Percentiles rank a stretch among this genome's conserved stretches.
phyloP scores from a whole-genome alignment of 2,888 invertebrate species.

The Drosophila borealis region DNA sequence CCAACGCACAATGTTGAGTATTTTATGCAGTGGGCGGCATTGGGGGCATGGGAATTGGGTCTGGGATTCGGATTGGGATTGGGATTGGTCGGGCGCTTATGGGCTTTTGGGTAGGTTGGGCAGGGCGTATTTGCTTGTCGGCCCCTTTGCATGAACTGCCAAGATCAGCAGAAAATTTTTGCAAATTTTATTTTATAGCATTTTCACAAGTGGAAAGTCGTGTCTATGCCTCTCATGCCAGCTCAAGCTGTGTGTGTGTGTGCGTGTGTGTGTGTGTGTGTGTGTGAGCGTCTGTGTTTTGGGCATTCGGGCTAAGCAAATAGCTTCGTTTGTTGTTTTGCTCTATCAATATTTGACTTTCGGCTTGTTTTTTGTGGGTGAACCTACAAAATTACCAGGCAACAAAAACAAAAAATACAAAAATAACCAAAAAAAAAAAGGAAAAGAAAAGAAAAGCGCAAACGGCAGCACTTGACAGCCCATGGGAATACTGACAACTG shows the following conservation, averaged over 20 bases:
- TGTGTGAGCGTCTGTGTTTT: conserved; percentile 33
- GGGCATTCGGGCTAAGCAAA: conserved; percentile 74
- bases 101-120: not conserved
- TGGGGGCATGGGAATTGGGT: conserved; percentile 11
- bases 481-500: conserved; percentile 54
- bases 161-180: conserved; percentile 82
- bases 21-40: conserved; percentile 67
- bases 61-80: conserved; percentile 12
- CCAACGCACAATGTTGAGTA: conserved; percentile 25
- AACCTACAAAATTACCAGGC: conserved; percentile 73
- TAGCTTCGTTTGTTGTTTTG: conserved; percentile 80
- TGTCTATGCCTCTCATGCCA: conserved; percentile 54
- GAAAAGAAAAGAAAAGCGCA: conserved; percentile 43
- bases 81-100: conserved; percentile 1
- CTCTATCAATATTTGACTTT: conserved; percentile 79
- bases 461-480: conserved; percentile 56
- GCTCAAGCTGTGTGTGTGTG: not conserved
- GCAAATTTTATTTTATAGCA: conserved; percentile 81
- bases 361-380: conserved; percentile 73
- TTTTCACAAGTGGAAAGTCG: conserved; percentile 78
- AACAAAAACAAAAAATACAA: conserved; percentile 20
- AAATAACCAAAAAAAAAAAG: conserved; percentile 14
- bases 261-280: conserved; percentile 3
- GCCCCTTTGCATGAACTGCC: conserved; percentile 73
- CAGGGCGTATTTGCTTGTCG: conserved; percentile 65